Evolutionary conservation across 2,797 vertebrate genomes (phyloP).

Genomic region (Lagocephalus sceleratus): DNA sequence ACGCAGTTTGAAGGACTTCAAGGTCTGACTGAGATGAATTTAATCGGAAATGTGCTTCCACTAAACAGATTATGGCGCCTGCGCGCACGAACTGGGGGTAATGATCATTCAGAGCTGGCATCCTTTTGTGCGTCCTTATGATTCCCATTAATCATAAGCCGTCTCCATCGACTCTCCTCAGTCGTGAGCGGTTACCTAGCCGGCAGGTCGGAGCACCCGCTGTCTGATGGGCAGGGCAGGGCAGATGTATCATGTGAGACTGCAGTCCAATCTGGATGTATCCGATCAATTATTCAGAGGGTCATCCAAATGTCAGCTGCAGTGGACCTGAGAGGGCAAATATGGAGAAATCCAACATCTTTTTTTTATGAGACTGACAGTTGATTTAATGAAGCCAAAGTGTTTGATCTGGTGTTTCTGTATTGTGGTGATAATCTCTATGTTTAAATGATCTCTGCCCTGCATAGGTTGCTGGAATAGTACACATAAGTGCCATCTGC

Average conservation of each 20-base stretch:
- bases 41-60: slow-evolving; percentile 36
- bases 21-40: slow-evolving; percentile 35
- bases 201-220: slow-evolving; percentile 22
- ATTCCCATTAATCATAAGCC: slow-evolving; percentile 13
- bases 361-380: slow-evolving; percentile 23
- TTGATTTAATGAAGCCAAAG: background rate
- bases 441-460: slow-evolving; percentile 22
- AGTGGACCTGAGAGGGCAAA: slow-evolving; percentile 42
- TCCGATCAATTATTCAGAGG: slow-evolving; percentile 69
- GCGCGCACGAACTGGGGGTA: slow-evolving; percentile 12
- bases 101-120: slow-evolving; percentile 19
- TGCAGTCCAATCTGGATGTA: slow-evolving; percentile 46
- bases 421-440: slow-evolving; percentile 4
- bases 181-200: slow-evolving; percentile 29
- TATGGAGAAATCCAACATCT: slow-evolving; percentile 12
- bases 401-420: slow-evolving; percentile 7
- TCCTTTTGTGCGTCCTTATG: slow-evolving; percentile 6
- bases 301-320: slow-evolving; percentile 57
- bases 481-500: slow-evolving; percentile 60
- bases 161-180: slow-evolving; percentile 19
- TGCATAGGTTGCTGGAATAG: slow-evolving; percentile 49
- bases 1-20: slow-evolving; percentile 17
- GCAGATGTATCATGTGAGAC: slow-evolving; percentile 52
- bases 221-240: slow-evolving; percentile 38
- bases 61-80: slow-evolving; percentile 39